These are phyloP conservation scores for Eurytemora carolleeae DNA, from an alignment of 1,140 invertebrate genomes.

Conservation along the genomic window DNA sequence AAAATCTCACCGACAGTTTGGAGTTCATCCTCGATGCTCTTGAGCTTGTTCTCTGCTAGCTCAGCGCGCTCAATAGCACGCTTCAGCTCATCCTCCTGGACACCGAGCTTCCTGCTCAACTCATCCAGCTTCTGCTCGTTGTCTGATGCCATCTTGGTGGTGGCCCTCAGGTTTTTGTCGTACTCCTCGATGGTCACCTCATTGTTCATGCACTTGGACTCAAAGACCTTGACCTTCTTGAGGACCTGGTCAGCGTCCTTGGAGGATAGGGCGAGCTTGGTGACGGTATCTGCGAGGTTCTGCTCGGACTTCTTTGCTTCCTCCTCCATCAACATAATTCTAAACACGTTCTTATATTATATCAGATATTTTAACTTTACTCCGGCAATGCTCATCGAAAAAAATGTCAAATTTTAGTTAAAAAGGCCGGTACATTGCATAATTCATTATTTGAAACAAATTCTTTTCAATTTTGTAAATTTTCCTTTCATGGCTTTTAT, in stretches of 20 bases:
- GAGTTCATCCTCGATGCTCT: slow-evolving; percentile 2
- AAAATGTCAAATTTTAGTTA: too few species aligned
- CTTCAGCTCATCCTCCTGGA: slow-evolving; percentile 7
- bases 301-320: slow-evolving; percentile 6
- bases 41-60: slow-evolving; percentile 4
- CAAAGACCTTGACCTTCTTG: slow-evolving; percentile 8
- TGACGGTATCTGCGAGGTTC: slow-evolving; percentile 7
- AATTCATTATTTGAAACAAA: too few species aligned
- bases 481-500: too few species aligned
- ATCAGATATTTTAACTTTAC: too few species aligned
- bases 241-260: slow-evolving; percentile 2
- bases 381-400: too few species aligned
- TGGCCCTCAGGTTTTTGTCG: slow-evolving; percentile 1
- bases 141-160: slow-evolving; percentile 10
- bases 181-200: not conserved
- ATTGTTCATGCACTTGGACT: too few species aligned
- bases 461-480: too few species aligned
- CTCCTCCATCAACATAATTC: slow-evolving; percentile 10
- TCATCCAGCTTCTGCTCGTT: slow-evolving; percentile 11
- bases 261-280: slow-evolving; percentile 6
- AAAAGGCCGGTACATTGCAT: too few species aligned
- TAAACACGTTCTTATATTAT: too few species aligned
- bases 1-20: slow-evolving; percentile 6
- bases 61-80: slow-evolving; percentile 6
- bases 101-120: slow-evolving; percentile 5